phyloP scores from a whole-genome alignment of 2,888 invertebrate genomes.

The Conops quadrifasciatus region DNA sequence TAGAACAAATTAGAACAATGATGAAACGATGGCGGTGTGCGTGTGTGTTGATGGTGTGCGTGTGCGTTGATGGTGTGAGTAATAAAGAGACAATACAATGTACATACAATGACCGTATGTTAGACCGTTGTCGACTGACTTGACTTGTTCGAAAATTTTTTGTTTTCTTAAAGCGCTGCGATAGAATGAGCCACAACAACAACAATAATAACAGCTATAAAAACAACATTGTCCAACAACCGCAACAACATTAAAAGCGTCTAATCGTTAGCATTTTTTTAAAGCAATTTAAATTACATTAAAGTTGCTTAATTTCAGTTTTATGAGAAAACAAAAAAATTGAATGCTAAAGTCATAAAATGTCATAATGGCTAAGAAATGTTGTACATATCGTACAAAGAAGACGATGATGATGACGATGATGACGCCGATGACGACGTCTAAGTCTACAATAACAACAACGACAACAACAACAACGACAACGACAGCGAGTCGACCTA shows the following conservation, averaged over 20 bases:
- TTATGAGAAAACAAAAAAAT: slow-evolving; percentile 19
- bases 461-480: no score
- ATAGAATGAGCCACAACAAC: slow-evolving; percentile 34
- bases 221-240: slow-evolving; percentile 55
- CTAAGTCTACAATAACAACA: no score
- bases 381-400: not conserved
- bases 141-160: no score
- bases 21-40: no score
- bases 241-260: slow-evolving; percentile 33
- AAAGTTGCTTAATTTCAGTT: slow-evolving; percentile 29
- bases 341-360: no score
- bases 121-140: no score
- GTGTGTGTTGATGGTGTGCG: no score
- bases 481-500: not conserved
- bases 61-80: no score
- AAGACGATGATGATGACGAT: not conserved
- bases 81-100: no score
- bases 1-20: no score
- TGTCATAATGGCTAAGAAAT: no score
- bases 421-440: slow-evolving; percentile 31
- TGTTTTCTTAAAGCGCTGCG: not conserved
- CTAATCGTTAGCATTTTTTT: slow-evolving; percentile 23
- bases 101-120: no score
- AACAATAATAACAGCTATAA: slow-evolving; percentile 50
- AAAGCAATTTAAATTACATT: slow-evolving; percentile 28